A percentile compares a stretch with the other conserved stretches of the same genome.
Conservation (phyloP, 2,113 vertebrate genomes). For the Varanus salvator region DNA sequence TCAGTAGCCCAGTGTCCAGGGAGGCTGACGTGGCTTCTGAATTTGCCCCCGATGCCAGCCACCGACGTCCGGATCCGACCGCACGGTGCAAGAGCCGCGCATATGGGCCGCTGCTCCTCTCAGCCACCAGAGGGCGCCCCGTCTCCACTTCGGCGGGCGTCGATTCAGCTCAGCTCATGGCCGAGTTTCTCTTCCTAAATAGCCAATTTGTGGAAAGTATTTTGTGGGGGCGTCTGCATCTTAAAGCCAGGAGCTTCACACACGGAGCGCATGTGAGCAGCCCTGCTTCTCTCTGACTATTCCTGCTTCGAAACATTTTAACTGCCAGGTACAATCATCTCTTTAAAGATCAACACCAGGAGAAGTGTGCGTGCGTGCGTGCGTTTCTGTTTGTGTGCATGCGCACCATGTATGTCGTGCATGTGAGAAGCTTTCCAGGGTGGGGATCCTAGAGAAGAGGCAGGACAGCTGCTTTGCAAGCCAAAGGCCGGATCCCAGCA, state of each 20-base stretch:
- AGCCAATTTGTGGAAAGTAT: neutral
- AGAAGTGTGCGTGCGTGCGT: neutral
- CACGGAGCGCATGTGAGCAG: neutral
- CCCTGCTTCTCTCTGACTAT: neutral
- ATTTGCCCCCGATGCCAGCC: neutral
- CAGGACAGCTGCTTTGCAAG: too few relatives aligned
- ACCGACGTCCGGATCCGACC: neutral
- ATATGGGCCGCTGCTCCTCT: fast-evolving
- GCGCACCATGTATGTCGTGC: neutral
- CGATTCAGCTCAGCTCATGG: too few relatives aligned
- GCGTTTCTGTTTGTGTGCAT: neutral
- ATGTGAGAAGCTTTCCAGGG: too few relatives aligned
- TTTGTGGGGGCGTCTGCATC: neutral
- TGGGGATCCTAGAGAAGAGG: too few relatives aligned
- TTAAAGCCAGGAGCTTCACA: neutral
- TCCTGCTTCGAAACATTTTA: slow-evolving; percentile 6
- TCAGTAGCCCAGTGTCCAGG: neutral
- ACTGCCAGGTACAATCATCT: neutral
- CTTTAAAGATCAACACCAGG: neutral
- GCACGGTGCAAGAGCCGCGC: too few relatives aligned
- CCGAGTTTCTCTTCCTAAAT: too few relatives aligned
- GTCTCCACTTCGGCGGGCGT: neutral
- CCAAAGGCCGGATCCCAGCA: too few relatives aligned
- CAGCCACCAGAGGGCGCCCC: slow-evolving; percentile 49
- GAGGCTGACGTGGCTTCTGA: too few relatives aligned